Evolutionary conservation across 2,888 invertebrate species (phyloP).

Genomic region (Carabus problematicus): DNA sequence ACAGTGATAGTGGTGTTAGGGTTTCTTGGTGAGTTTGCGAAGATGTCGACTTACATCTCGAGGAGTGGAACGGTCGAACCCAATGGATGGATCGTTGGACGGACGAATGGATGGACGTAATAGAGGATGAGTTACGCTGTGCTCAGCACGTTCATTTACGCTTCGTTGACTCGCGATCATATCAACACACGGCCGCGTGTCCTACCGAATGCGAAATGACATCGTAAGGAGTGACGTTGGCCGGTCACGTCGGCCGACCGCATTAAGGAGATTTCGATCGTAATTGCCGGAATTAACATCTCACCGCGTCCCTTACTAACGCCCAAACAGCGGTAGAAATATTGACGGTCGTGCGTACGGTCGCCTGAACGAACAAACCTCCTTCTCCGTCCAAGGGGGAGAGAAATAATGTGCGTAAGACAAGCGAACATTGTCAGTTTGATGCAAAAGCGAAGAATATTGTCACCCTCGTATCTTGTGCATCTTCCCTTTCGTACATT

Average conservation of each 20-base stretch:
- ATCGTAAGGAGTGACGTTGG: constrained; percentile 12
- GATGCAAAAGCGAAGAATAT: too few species aligned
- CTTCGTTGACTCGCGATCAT: constrained; percentile 28
- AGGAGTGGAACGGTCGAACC: background rate
- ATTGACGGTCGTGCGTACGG: too few species aligned
- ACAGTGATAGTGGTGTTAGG: background rate
- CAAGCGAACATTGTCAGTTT: too few species aligned
- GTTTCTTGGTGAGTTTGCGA: background rate
- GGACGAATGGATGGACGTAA: background rate
- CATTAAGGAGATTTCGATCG: background rate
- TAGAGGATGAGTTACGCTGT: constrained; percentile 6
- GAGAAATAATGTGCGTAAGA: too few species aligned
- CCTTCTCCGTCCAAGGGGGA: too few species aligned
- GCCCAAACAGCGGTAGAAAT: too few species aligned
- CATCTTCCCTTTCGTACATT: too few species aligned
- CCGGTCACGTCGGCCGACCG: constrained; percentile 1
- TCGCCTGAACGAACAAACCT: too few species aligned
- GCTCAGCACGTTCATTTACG: constrained; percentile 35
- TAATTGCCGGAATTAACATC: constrained; percentile 9
- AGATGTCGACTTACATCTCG: too few species aligned
- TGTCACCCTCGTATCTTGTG: too few species aligned
- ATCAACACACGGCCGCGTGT: constrained; percentile 11
- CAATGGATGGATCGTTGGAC: background rate
- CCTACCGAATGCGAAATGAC: constrained; percentile 12
- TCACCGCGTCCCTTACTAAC: background rate